phyloP scores from a whole-genome alignment of 1,140 invertebrate genomes.

The Eulimnadia texana region DNA sequence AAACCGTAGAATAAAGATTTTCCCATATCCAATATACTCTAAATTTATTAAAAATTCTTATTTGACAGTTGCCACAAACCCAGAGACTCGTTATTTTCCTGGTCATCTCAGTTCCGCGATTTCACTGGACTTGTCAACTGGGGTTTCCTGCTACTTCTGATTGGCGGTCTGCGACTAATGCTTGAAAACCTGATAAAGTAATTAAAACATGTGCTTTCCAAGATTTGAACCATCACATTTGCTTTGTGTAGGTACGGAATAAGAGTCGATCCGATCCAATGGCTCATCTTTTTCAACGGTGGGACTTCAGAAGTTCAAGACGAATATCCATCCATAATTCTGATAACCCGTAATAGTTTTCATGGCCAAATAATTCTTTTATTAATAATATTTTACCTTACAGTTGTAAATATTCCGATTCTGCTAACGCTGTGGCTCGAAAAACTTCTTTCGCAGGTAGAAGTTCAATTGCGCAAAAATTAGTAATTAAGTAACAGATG shows the following conservation, averaged over 20 bases:
- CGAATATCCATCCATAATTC: constrained; percentile 57
- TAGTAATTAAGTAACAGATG: no score
- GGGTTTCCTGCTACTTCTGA: constrained; percentile 78
- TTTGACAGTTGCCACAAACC: constrained; percentile 69
- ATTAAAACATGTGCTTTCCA: neutral
- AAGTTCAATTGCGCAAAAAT: no score
- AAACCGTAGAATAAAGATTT: constrained; percentile 46
- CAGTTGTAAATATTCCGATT: constrained; percentile 66
- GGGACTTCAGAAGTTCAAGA: constrained; percentile 48
- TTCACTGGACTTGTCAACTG: constrained; percentile 92
- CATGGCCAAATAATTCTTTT: neutral
- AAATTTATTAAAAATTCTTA: neutral
- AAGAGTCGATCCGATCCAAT: constrained; percentile 79
- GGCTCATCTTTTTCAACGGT: constrained; percentile 64
- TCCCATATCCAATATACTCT: neutral
- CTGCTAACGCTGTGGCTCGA: constrained; percentile 62
- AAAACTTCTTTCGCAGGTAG: constrained; percentile 32
- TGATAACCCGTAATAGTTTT: constrained; percentile 59
- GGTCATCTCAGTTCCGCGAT: constrained; percentile 85
- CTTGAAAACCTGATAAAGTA: constrained; percentile 59
- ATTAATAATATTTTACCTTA: constrained; percentile 30
- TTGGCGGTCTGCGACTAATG: constrained; percentile 81
- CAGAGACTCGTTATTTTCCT: constrained; percentile 87
- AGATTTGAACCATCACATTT: constrained; percentile 8
- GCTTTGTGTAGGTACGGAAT: constrained; percentile 68